Conservation (phyloP, 2,113 vertebrate species). For the Corythaeola cristata region DNA sequence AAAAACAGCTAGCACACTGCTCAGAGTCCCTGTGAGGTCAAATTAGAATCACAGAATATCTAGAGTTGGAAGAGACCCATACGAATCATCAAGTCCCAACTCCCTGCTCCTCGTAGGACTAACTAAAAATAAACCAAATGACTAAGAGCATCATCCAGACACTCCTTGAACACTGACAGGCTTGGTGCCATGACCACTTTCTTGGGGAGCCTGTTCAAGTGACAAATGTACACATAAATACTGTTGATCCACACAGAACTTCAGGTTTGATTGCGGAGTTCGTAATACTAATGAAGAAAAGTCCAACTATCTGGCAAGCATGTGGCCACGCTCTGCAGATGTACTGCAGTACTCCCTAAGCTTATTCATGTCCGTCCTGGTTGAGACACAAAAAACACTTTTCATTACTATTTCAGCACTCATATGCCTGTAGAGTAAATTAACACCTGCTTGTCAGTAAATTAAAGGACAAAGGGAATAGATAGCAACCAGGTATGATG, state of each 20-base stretch:
- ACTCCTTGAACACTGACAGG: background rate
- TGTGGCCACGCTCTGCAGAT: background rate
- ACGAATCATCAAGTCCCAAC: background rate
- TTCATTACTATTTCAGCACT: background rate
- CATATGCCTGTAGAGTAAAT: background rate
- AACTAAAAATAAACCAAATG: background rate
- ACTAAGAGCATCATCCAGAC: background rate
- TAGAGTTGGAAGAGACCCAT: background rate
- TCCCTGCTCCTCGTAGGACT: background rate
- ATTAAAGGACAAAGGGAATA: background rate
- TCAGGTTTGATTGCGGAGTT: background rate
- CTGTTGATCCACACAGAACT: background rate
- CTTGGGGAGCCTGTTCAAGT: background rate
- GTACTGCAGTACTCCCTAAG: background rate
- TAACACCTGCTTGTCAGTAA: background rate
- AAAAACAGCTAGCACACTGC: conserved; percentile 4
- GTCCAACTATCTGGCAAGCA: background rate
- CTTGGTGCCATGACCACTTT: background rate
- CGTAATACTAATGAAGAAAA: background rate
- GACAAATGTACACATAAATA: background rate
- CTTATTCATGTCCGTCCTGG: background rate
- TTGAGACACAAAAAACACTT: background rate
- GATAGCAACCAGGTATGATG: background rate
- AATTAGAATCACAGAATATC: background rate
- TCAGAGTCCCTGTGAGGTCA: background rate